Conservation (phyloP, 2,797 vertebrate species). For the Phoeniculus purpureus region DNA sequence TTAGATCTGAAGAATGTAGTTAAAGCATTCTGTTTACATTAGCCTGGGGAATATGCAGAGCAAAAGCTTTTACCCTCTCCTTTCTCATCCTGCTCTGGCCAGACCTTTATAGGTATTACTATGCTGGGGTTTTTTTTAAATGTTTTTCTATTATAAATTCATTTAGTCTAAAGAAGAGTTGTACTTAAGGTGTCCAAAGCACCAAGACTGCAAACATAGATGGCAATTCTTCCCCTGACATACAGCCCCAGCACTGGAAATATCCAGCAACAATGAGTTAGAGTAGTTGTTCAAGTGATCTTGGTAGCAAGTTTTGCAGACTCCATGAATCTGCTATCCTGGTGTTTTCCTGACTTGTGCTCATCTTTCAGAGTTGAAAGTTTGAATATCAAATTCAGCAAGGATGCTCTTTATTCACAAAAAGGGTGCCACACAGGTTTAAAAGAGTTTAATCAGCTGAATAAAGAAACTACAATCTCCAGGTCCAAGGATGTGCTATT, state of each 20-base stretch:
- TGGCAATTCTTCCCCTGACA: background rate
- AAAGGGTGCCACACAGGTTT: background rate
- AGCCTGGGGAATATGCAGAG: background rate
- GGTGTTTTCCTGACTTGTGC: background rate
- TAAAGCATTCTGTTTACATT: background rate
- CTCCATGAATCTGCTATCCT: background rate
- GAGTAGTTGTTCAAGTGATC: background rate
- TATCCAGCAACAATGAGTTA: background rate
- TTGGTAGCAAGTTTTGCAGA: background rate
- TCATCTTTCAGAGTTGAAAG: background rate
- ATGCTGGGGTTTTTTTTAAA: background rate
- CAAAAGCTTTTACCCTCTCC: background rate
- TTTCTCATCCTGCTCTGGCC: background rate
- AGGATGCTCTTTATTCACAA: background rate
- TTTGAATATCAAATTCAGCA: background rate
- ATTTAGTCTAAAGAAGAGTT: background rate
- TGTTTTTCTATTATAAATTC: background rate
- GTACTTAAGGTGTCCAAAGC: background rate
- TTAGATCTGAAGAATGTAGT: background rate
- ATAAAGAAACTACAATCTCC: background rate
- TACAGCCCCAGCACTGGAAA: background rate
- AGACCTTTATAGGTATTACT: background rate
- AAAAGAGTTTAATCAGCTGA: background rate
- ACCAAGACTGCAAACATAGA: background rate
- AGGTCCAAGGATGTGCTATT: background rate